Percentiles rank a stretch among this genome's conserved stretches.
Conservation (phyloP, 2,797 vertebrate species). For the Psittacula echo region DNA sequence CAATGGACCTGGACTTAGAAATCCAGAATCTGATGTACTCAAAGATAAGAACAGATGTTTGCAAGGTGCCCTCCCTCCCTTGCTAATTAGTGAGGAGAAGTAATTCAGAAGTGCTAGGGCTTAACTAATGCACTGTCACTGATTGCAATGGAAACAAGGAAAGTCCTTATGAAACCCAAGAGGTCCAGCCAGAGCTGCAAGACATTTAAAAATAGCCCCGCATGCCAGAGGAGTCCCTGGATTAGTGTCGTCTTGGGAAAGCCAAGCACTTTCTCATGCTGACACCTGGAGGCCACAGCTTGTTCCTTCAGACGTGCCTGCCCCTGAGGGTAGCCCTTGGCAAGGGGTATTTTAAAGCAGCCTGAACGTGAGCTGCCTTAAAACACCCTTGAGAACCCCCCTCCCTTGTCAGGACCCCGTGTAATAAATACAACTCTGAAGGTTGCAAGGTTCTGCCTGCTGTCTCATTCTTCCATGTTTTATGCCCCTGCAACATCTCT, state of each 20-base stretch:
- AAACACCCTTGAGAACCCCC: neutral
- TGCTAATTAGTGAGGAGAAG: neutral
- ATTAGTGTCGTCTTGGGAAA: conserved; percentile 32
- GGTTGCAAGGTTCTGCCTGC: conserved; percentile 8
- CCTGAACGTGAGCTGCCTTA: neutral
- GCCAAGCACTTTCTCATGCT: conserved; percentile 70
- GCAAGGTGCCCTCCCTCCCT: neutral
- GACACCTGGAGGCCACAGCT: conserved; percentile 71
- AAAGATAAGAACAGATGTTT: neutral
- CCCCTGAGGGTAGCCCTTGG: neutral
- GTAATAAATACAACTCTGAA: neutral
- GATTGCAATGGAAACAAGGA: conserved; percentile 30
- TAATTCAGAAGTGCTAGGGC: conserved; percentile 20
- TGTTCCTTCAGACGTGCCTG: conserved; percentile 42
- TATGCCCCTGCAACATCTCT: conserved; percentile 43
- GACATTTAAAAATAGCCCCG: conserved; percentile 53
- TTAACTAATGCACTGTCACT: conserved; percentile 39
- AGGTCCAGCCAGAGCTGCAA: conserved; percentile 48
- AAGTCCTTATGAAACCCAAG: conserved; percentile 70
- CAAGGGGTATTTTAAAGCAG: neutral
- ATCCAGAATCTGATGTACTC: neutral
- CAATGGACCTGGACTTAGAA: neutral
- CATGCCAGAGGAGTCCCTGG: conserved; percentile 58
- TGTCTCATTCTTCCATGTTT: conserved; percentile 51
- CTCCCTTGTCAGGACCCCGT: neutral